Percentiles rank a stretch among this genome's conserved stretches.
Conservation (phyloP, 2,888 invertebrate species). For the Melieria omissa region DNA sequence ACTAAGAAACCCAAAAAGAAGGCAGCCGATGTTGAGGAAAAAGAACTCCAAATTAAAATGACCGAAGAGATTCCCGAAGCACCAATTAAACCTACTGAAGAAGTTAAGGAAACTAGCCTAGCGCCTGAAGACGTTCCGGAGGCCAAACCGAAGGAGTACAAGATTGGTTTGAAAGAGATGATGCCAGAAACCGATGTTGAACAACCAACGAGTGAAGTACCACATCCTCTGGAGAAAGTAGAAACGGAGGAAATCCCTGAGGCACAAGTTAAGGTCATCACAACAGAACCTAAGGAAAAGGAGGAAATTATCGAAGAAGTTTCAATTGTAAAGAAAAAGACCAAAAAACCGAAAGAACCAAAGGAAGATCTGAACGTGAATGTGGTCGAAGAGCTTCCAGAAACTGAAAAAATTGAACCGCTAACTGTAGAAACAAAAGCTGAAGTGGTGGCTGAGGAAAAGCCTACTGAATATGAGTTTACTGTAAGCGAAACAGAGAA, state of each 20-base stretch:
- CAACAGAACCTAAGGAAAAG: conserved; percentile 53
- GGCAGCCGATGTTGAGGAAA: conserved; percentile 44
- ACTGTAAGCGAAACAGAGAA: conserved; percentile 52
- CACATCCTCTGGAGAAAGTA: conserved; percentile 42
- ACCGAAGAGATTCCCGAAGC: conserved; percentile 50
- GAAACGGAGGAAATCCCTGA: conserved; percentile 41
- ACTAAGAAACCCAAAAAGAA: conserved; percentile 49
- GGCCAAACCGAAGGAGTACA: conserved; percentile 48
- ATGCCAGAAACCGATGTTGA: conserved; percentile 42
- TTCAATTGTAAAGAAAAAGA: conserved; percentile 41
- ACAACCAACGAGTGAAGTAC: conserved; percentile 44
- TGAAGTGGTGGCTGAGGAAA: conserved; percentile 41
- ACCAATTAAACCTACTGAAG: conserved; percentile 44
- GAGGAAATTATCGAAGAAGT: conserved; percentile 48
- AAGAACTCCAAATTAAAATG: conserved; percentile 45
- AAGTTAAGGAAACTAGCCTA: conserved; percentile 40
- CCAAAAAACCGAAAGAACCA: conserved; percentile 42
- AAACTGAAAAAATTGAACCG: conserved; percentile 46
- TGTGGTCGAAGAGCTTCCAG: conserved; percentile 54
- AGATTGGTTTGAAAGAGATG: conserved; percentile 54
- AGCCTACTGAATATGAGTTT: conserved; percentile 51
- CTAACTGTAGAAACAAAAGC: conserved; percentile 46
- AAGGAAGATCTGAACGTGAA: conserved; percentile 57
- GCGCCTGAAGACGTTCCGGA: conserved; percentile 39
- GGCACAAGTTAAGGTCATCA: conserved; percentile 49